Conservation (phyloP, 2,797 vertebrate genomes). For the Vespertilio murinus region DNA sequence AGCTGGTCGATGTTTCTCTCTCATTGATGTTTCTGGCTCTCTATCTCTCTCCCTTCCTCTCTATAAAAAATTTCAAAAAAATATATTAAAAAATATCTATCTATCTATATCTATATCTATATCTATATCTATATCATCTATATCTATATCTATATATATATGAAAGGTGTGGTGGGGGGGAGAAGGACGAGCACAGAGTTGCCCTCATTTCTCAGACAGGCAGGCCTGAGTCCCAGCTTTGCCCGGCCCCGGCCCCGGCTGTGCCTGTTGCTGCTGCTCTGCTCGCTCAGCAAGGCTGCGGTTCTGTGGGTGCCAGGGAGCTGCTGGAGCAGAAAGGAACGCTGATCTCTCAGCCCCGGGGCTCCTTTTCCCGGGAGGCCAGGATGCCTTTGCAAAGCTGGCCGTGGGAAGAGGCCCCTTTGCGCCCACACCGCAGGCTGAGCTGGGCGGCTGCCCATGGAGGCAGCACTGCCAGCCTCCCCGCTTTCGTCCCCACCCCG, state of each 20-base stretch:
- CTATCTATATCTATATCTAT: too few species aligned
- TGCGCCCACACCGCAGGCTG: background rate
- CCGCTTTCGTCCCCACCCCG: background rate
- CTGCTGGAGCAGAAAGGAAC: conserved; percentile 59
- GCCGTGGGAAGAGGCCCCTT: background rate
- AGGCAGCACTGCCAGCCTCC: background rate
- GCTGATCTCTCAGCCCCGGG: conserved; percentile 32
- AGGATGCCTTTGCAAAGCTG: conserved; percentile 35
- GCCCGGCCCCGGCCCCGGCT: background rate
- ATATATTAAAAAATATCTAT: too few species aligned
- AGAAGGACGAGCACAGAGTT: background rate
- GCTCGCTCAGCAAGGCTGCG: background rate
- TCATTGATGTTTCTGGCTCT: too few species aligned
- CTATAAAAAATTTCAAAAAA: too few species aligned
- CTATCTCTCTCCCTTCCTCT: too few species aligned
- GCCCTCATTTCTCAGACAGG: background rate
- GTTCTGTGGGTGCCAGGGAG: conserved; percentile 41
- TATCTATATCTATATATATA: too few species aligned
- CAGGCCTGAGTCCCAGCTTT: background rate
- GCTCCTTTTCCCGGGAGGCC: conserved; percentile 28
- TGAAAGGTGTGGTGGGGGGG: background rate
- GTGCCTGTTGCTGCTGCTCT: background rate
- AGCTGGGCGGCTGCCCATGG: background rate
- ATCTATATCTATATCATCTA: too few species aligned
- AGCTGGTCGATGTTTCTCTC: too few species aligned